Conservation (phyloP, 2,113 vertebrate genomes). For the Lycocorax pyrrhopterus region DNA sequence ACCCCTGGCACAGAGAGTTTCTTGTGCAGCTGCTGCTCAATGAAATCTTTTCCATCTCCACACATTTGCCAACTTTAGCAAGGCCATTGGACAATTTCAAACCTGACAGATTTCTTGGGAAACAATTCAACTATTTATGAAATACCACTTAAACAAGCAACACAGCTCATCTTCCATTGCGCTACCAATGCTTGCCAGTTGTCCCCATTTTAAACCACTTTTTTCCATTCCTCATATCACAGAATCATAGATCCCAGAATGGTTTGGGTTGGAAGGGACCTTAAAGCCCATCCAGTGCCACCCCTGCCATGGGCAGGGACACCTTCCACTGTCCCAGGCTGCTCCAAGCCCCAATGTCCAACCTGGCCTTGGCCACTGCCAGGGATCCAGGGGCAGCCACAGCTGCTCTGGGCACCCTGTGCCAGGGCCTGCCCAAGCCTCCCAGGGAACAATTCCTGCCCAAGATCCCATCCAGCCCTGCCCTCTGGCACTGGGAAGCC, state of each 20-base stretch:
- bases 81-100: not conserved
- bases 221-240: not conserved
- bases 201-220: not conserved
- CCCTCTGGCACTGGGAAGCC: not conserved
- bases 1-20: not conserved
- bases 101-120: not conserved
- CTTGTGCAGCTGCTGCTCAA: not conserved
- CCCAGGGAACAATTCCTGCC: not conserved
- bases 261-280: not conserved
- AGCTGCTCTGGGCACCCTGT: not conserved
- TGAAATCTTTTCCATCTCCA: not conserved
- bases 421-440: not conserved
- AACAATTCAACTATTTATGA: not conserved
- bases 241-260: not conserved
- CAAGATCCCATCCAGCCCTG: fast-evolving
- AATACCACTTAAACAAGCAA: not conserved
- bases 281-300: fast-evolving
- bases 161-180: not conserved
- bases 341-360: not conserved
- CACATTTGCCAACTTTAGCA: not conserved
- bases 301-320: not conserved
- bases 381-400: not conserved
- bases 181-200: not conserved
- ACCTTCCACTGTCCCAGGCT: not conserved
- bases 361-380: not conserved